Evolutionary conservation across 1,140 invertebrate genomes (phyloP), one percentile per base, ranked within the genome.

Genomic region (Achroia grisella): DNA sequence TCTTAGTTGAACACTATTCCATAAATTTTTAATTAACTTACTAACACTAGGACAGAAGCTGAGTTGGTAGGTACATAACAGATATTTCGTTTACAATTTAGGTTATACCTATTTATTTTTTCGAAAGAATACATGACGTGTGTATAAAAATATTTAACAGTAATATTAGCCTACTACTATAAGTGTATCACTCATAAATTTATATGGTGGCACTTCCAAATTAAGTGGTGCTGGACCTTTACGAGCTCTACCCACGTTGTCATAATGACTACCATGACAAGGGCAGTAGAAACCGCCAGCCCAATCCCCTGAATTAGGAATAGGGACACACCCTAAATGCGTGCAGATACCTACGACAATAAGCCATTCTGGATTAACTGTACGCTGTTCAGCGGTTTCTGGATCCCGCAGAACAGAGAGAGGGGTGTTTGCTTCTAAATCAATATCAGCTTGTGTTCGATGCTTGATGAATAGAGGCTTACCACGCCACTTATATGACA

Each of bases 231-330:
- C 95, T 12, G 95, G 95, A 11, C 95, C 95, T 87, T 94, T 95
- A 9, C 94, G 89, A 54, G 95, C 91, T 52, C 95, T 87, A 1
- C 95, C 96, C 29, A 94, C 90, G 10, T 90, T 91, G 74, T 97
- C 95, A 69, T 95, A 98, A 77, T 97, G 95, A 46, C 95, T 97
- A 14, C 95, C 95, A 64, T 98, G 96, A 74, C 95, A 97, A 0
- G 96, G 95, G 71, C 96, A 97, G 71, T 95, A 97, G 66, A 95
- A 97, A 10, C 95, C 95, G 5, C 80, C 80, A 1, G 89, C 89
- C 63, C 86, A 89, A 65, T 89, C 94, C 33, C 95, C 93, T 39
- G 92, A 89, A 71, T 95, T 92, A 4, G 93, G 90, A 60, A 95
- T 91, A 32, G 94, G 94, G 13, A 96, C 90, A 85, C 94, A 95